These are phyloP conservation scores for Heliornis fulica DNA, from an alignment of 2,113 vertebrate genomes.

Conservation along the genomic window DNA sequence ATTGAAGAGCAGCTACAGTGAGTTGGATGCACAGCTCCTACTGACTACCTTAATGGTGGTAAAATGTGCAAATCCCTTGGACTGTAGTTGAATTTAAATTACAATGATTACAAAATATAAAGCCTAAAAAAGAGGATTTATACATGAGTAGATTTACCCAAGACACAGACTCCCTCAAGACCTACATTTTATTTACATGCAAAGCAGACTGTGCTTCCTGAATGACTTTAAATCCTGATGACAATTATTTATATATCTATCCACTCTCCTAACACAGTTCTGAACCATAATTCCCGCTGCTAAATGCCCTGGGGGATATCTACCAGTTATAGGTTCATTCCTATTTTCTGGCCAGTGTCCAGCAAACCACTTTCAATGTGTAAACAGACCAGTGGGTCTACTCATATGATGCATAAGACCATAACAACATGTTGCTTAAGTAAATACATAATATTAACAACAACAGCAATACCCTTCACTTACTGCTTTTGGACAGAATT, in stretches of 20 bases:
- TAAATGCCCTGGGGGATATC: neutral
- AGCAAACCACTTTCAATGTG: neutral
- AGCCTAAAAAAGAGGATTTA: constrained; percentile 64
- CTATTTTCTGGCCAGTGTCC: neutral
- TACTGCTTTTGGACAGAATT: neutral
- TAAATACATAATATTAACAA: neutral
- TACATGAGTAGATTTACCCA: constrained; percentile 20
- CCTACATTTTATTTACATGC: constrained; percentile 56
- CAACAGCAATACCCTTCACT: neutral
- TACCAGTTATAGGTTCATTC: neutral
- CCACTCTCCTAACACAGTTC: neutral
- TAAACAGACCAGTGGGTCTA: neutral
- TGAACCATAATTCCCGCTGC: neutral
- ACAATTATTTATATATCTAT: constrained; percentile 14
- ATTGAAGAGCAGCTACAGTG: neutral
- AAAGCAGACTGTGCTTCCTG: neutral
- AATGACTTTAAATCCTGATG: neutral
- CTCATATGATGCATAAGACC: neutral
- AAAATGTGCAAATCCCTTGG: constrained; percentile 44
- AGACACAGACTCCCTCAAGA: constrained; percentile 43
- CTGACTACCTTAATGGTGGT: constrained; percentile 36
- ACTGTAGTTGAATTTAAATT: constrained; percentile 53
- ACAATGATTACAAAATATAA: constrained; percentile 50
- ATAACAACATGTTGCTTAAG: neutral
- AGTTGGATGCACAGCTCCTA: neutral